These are phyloP conservation scores for Escarpia spicata DNA, from an alignment of 2,888 invertebrate species.

Conservation along the genomic window DNA sequence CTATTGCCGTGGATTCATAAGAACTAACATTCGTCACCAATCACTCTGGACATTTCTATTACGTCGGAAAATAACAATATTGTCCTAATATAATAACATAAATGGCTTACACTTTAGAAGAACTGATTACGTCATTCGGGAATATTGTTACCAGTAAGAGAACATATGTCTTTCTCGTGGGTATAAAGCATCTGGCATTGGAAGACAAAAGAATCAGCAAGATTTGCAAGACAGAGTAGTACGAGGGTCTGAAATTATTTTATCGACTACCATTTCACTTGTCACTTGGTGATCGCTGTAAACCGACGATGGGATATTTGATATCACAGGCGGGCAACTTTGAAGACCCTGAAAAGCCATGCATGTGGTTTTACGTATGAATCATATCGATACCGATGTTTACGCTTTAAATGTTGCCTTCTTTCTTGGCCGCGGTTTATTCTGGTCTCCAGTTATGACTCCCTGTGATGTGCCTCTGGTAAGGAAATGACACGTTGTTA, in stretches of 20 bases:
- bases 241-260: background rate
- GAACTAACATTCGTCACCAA: background rate
- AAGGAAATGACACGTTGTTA: background rate
- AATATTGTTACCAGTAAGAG: too few relatives aligned
- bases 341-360: background rate
- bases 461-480: background rate
- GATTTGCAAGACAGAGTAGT: background rate
- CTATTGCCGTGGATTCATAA: background rate
- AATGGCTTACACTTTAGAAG: background rate
- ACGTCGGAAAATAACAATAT: background rate
- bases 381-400: background rate
- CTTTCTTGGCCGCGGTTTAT: background rate
- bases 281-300: too few relatives aligned
- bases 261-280: too few relatives aligned
- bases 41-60: background rate
- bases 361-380: background rate
- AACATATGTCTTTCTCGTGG: too few relatives aligned
- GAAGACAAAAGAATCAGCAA: background rate
- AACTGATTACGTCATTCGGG: background rate
- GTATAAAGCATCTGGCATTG: background rate
- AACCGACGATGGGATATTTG: too few relatives aligned
- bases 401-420: background rate
- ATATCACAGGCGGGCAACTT: too few relatives aligned
- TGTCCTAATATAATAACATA: background rate
- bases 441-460: background rate